These are phyloP conservation scores for Thera britannica DNA, from an alignment of 2,888 invertebrate species.

Conservation along the genomic window DNA sequence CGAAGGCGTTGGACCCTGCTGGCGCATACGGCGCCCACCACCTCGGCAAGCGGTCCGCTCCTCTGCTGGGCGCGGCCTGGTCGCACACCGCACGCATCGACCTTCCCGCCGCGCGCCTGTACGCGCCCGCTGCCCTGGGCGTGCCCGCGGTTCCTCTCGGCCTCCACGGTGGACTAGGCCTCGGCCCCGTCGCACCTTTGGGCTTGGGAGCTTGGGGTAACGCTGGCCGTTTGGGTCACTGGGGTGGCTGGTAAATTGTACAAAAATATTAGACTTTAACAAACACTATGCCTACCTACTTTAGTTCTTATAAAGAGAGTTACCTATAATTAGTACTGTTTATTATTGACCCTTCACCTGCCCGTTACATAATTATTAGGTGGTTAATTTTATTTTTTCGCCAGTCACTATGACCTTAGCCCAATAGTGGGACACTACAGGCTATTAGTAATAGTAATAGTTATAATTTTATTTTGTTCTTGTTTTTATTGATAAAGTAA, in stretches of 20 bases:
- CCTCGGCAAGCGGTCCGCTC: conserved; percentile 71
- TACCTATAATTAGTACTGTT: conserved; percentile 52
- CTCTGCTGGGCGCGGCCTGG: conserved; percentile 58
- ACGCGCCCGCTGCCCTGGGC: conserved; percentile 51
- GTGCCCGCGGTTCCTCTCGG: conserved; percentile 51
- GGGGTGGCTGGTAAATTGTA: conserved; percentile 58
- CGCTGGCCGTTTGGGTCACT: conserved; percentile 48
- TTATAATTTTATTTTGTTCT: too few species aligned
- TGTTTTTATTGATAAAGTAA: too few species aligned
- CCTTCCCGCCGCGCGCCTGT: conserved; percentile 52
- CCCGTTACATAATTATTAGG: neutral
- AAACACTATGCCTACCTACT: conserved; percentile 52
- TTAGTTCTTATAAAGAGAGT: conserved; percentile 78
- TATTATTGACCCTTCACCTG: conserved; percentile 25
- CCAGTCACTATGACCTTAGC: too few species aligned
- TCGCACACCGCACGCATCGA: conserved; percentile 59
- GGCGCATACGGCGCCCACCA: conserved; percentile 52
- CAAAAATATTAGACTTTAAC: conserved; percentile 46
- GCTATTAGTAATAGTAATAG: too few species aligned
- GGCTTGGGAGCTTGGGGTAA: conserved; percentile 51
- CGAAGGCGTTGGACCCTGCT: conserved; percentile 65
- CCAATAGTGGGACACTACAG: too few species aligned
- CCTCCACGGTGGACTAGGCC: conserved; percentile 39
- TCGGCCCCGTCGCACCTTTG: conserved; percentile 48
- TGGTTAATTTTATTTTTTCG: too few species aligned